Conservation (phyloP, 1,140 invertebrate genomes). For the Radopholus similis region DNA sequence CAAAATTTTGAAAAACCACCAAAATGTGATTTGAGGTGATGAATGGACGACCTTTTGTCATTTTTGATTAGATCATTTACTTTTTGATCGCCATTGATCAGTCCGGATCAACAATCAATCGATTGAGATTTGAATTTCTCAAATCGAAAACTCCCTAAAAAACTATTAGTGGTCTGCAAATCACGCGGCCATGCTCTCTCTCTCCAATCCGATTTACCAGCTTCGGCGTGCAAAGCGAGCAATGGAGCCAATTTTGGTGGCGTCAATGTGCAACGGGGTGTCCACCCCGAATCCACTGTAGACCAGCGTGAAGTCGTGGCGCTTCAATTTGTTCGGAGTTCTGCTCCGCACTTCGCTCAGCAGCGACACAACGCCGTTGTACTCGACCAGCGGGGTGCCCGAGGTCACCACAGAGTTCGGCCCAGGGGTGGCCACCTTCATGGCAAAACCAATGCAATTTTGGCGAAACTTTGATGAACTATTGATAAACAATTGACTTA, state of each 20-base stretch:
- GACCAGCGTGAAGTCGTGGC: conserved; percentile 5
- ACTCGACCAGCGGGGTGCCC: conserved; percentile 34
- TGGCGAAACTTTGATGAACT: neutral
- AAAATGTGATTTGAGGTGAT: too few species aligned
- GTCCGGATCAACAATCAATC: too few species aligned
- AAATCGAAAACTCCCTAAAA: neutral
- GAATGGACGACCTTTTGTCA: too few species aligned
- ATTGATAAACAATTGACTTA: conserved; percentile 2
- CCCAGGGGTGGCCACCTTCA: neutral
- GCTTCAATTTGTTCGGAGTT: conserved; percentile 5
- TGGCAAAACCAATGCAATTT: neutral
- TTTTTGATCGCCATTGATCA: too few species aligned
- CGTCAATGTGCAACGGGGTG: conserved; percentile 19
- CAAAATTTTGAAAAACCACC: too few species aligned
- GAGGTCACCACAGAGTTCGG: neutral
- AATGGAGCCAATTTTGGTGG: conserved; percentile 15
- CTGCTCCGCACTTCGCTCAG: conserved; percentile 17
- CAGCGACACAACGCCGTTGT: conserved; percentile 22
- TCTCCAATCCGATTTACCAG: too few species aligned
- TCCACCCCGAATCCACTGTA: conserved; percentile 21
- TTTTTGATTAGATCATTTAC: too few species aligned
- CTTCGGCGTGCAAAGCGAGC: conserved; percentile 20
- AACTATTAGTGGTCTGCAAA: too few species aligned
- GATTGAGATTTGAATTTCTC: neutral
- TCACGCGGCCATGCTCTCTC: too few species aligned